Evolutionary conservation across 2,113 vertebrate species (phyloP).

Genomic region (Glaucomys volans): DNA sequence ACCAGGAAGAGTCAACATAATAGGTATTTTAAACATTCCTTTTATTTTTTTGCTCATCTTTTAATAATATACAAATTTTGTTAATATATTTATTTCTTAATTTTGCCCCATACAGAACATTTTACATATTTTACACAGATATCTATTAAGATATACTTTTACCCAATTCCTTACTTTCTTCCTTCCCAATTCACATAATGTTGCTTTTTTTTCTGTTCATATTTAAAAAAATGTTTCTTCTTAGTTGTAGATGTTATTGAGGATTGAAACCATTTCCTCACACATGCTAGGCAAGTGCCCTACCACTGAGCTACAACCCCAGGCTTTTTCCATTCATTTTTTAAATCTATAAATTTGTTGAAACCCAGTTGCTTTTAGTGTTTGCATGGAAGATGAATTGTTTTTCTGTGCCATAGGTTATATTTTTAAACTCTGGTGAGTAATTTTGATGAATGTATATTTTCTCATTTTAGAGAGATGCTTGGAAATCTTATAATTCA

Average conservation of each 20-base stretch:
- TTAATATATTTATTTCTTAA: background rate
- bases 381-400: background rate
- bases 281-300: no score
- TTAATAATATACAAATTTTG: conserved; percentile 18
- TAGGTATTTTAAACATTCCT: conserved; percentile 89
- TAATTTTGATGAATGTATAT: conserved; percentile 49
- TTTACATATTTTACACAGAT: background rate
- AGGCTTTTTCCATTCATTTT: background rate
- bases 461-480: background rate
- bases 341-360: conserved; percentile 8
- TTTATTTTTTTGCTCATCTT: conserved; percentile 32
- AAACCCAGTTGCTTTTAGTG: background rate
- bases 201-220: conserved; percentile 23
- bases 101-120: conserved; percentile 40
- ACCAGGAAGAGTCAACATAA: conserved; percentile 97
- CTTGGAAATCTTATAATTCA: background rate
- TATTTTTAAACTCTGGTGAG: background rate
- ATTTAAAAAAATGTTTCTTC: background rate
- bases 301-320: no score
- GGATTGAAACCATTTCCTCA: no score
- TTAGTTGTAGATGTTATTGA: no score
- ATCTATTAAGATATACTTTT: background rate
- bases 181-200: background rate
- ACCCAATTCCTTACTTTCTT: conserved; percentile 2
- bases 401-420: conserved; percentile 5